phyloP scores from a whole-genome alignment of 2,888 invertebrate species.

The Saturnia pavonia region DNA sequence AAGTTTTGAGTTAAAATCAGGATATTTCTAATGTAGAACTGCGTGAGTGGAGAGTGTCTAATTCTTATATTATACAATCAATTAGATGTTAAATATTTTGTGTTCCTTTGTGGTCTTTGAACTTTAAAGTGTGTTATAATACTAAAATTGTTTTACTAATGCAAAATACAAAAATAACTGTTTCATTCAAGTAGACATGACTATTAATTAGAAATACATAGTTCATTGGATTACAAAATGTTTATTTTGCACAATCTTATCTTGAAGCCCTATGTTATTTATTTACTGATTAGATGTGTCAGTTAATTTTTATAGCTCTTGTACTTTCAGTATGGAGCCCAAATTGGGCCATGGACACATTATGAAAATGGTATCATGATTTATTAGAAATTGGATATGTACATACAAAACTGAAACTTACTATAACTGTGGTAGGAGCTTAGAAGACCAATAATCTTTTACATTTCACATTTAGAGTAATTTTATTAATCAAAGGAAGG shows the following conservation, averaged over 20 bases:
- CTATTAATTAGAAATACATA: neutral
- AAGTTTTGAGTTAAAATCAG: too few relatives aligned
- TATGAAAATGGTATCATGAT: slow-evolving; percentile 38
- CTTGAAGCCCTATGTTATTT: slow-evolving; percentile 66
- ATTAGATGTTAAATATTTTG: too few relatives aligned
- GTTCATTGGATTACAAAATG: slow-evolving; percentile 59
- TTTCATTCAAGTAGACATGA: neutral
- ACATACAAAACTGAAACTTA: neutral
- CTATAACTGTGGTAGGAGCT: neutral
- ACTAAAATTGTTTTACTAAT: too few relatives aligned
- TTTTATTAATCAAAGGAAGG: too few relatives aligned
- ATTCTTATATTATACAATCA: too few relatives aligned
- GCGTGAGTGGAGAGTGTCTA: too few relatives aligned
- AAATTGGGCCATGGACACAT: slow-evolving; percentile 64
- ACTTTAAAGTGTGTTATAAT: too few relatives aligned
- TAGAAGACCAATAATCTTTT: neutral
- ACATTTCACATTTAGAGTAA: too few relatives aligned
- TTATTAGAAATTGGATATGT: slow-evolving; percentile 24
- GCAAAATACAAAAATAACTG: too few relatives aligned
- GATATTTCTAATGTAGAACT: too few relatives aligned
- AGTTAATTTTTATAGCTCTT: slow-evolving; percentile 57
- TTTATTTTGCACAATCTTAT: slow-evolving; percentile 62
- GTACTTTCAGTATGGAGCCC: slow-evolving; percentile 37
- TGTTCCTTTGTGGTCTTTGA: too few relatives aligned
- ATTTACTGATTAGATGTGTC: slow-evolving; percentile 64